phyloP scores from a whole-genome alignment of 2,888 invertebrate species.

The Suillia variegata region DNA sequence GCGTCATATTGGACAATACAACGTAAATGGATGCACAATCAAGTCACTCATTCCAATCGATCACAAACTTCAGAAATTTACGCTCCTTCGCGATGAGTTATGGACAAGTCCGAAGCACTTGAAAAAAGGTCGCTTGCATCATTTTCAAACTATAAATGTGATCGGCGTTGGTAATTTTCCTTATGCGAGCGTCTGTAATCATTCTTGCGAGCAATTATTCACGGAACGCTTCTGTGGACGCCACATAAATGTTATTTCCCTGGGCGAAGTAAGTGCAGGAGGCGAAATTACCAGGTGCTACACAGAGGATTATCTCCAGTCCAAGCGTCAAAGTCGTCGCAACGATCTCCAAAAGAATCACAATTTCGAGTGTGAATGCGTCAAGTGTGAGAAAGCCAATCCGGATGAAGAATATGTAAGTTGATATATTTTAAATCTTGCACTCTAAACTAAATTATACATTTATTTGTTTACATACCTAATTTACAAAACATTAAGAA shows the following conservation, averaged over 20 bases:
- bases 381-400: conserved; percentile 64
- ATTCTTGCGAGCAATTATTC: conserved; percentile 86
- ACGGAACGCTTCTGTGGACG: conserved; percentile 76
- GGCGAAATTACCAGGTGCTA: conserved; percentile 86
- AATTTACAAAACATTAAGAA: too few species aligned
- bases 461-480: too few species aligned
- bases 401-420: conserved; percentile 45
- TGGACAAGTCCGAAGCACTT: conserved; percentile 45
- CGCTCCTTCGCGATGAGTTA: conserved; percentile 35
- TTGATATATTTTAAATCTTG: too few species aligned
- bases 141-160: conserved; percentile 54
- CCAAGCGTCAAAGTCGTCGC: conserved; percentile 67
- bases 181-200: conserved; percentile 88
- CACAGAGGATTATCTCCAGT: conserved; percentile 75
- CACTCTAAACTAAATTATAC: too few species aligned
- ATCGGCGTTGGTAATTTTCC: conserved; percentile 84
- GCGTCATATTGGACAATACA: conserved; percentile 79
- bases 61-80: conserved; percentile 23
- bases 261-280: conserved; percentile 67
- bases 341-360: conserved; percentile 72
- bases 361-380: conserved; percentile 78
- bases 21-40: conserved; percentile 75
- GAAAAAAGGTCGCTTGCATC: conserved; percentile 41
- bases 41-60: conserved; percentile 48
- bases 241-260: conserved; percentile 73